A percentile compares a stretch with the other conserved stretches of the same genome.
These are phyloP conservation scores for Cheirogaleus major DNA, from an alignment of 2,797 vertebrate genomes.

Conservation along the genomic window DNA sequence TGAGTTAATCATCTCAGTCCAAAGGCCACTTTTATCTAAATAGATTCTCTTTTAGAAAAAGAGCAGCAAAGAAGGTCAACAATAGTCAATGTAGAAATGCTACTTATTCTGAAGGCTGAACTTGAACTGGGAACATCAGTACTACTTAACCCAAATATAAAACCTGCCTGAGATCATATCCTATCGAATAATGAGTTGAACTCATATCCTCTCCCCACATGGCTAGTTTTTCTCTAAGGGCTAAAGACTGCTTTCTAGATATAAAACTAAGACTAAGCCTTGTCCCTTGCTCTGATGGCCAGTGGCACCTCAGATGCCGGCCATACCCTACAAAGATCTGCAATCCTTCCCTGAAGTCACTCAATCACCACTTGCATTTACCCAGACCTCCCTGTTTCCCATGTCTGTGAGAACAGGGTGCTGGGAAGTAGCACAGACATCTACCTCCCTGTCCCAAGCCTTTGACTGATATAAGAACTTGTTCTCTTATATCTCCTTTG, in stretches of 20 bases:
- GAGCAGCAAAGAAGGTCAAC: neutral
- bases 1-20: neutral
- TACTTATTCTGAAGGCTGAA: conserved; percentile 7
- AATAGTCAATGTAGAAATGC: neutral
- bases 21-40: conserved; percentile 9
- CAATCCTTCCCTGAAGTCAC: neutral
- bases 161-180: neutral
- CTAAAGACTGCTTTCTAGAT: neutral
- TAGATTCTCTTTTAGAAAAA: neutral
- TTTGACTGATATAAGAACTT: neutral
- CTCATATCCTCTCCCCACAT: neutral
- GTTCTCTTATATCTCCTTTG: neutral
- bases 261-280: neutral
- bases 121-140: neutral
- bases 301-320: neutral
- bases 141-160: conserved; percentile 3
- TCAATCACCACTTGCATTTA: neutral
- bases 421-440: neutral
- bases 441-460: neutral
- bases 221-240: neutral
- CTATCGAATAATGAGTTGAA: neutral
- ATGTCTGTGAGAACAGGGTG: neutral
- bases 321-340: neutral
- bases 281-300: neutral
- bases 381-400: neutral